A percentile compares a stretch with the other conserved stretches of the same genome.
Evolutionary conservation across 2,888 invertebrate species (phyloP).

Genomic region (Melanostoma scalare): DNA sequence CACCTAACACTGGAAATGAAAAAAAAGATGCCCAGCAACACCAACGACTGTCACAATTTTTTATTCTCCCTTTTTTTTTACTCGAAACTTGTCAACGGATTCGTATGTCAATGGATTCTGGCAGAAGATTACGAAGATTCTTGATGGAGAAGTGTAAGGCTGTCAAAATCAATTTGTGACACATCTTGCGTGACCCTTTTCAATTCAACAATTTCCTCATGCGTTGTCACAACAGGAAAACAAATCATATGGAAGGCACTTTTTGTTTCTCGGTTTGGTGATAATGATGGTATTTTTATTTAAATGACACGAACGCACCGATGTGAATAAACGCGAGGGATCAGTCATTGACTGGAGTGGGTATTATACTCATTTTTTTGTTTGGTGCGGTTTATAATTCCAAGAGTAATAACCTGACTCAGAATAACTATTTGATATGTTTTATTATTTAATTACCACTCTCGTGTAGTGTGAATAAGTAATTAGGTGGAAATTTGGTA

Average conservation of each 20-base stretch:
- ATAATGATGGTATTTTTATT: constrained; percentile 36
- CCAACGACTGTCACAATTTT: constrained; percentile 2
- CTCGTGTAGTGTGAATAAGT: constrained; percentile 20
- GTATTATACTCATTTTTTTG: not conserved
- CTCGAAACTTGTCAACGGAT: constrained; percentile 37
- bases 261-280: constrained; percentile 14
- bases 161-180: constrained; percentile 67
- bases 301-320: constrained; percentile 44
- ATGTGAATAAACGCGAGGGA: constrained; percentile 53
- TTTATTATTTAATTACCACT: constrained; percentile 20
- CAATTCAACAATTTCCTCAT: constrained; percentile 14
- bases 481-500: constrained; percentile 15
- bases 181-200: constrained; percentile 47
- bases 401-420: constrained; percentile 38
- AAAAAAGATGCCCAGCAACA: constrained; percentile 24
- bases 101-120: constrained; percentile 26
- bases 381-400: not conserved
- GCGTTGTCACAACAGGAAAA: constrained; percentile 28
- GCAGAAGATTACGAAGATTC: constrained; percentile 27
- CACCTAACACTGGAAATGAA: constrained; percentile 28
- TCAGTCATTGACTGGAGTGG: constrained; percentile 61
- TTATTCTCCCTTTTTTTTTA: constrained; percentile 32
- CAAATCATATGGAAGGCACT: constrained; percentile 11
- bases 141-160: constrained; percentile 12
- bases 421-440: constrained; percentile 28